A percentile compares a stretch with the other conserved stretches of the same genome.
Conservation (phyloP, 2,797 vertebrate genomes). For the Epinephelus malabaricus region DNA sequence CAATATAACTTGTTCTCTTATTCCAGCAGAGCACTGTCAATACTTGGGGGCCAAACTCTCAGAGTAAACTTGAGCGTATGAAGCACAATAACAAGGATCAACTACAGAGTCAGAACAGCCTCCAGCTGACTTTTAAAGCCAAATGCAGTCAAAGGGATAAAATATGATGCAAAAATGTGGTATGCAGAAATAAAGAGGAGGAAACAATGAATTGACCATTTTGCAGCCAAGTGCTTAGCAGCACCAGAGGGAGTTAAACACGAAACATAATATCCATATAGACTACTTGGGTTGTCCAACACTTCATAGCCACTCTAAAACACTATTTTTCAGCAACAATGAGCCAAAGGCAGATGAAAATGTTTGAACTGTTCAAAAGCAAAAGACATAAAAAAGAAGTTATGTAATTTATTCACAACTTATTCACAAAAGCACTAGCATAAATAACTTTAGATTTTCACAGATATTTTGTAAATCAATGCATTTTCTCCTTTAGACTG, state of each 20-base stretch:
- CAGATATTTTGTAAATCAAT: not conserved
- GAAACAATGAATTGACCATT: slow-evolving; percentile 50
- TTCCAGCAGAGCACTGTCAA: slow-evolving; percentile 1
- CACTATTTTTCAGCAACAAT: not conserved
- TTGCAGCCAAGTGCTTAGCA: slow-evolving; percentile 47
- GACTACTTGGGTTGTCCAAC: slow-evolving; percentile 33
- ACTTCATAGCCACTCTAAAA: slow-evolving; percentile 33
- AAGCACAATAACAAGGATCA: slow-evolving; percentile 24
- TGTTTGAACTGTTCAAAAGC: slow-evolving; percentile 25
- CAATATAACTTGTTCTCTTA: not conserved
- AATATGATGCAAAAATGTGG: slow-evolving; percentile 37
- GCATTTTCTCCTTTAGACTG: not conserved
- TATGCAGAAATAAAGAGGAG: slow-evolving; percentile 35
- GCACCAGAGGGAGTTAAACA: slow-evolving; percentile 44
- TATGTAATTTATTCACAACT: not conserved
- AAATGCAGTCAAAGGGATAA: slow-evolving; percentile 42
- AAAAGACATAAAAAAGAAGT: slow-evolving; percentile 14
- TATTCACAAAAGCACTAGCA: slow-evolving; percentile 10
- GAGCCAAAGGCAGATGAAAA: slow-evolving; percentile 15
- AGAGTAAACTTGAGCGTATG: not conserved
- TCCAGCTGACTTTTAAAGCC: slow-evolving; percentile 39
- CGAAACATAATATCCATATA: slow-evolving; percentile 41
- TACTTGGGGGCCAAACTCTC: slow-evolving; percentile 1
- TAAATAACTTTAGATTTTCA: slow-evolving; percentile 1
- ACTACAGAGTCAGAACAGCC: slow-evolving; percentile 33